Evolutionary conservation across 1,140 invertebrate species (phyloP).

Genomic region (Papilio polytes): DNA sequence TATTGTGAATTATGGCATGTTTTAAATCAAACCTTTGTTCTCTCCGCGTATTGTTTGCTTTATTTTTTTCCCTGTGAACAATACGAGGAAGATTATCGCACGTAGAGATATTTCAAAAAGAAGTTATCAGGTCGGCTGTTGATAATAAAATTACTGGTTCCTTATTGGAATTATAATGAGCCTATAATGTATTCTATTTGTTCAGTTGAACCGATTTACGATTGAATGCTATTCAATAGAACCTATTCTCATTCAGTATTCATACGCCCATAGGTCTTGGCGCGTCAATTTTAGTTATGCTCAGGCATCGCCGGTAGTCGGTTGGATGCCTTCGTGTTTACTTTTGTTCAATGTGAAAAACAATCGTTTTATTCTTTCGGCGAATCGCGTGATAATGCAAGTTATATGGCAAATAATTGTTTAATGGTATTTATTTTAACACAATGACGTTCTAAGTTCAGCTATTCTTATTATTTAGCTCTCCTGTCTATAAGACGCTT

Average conservation of each 20-base stretch:
- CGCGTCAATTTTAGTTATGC: constrained; percentile 69
- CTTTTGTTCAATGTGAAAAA: constrained; percentile 25
- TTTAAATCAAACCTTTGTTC: constrained; percentile 39
- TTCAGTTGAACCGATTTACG: constrained; percentile 32
- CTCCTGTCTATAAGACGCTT: not conserved
- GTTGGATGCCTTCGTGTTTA: constrained; percentile 57
- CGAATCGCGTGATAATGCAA: not conserved
- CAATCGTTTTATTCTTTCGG: not conserved
- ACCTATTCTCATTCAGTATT: constrained; percentile 28
- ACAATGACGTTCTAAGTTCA: not conserved
- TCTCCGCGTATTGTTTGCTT: constrained; percentile 34
- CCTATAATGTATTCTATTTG: constrained; percentile 23
- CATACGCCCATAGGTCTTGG: constrained; percentile 32
- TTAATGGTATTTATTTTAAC: not conserved
- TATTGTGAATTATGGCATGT: constrained; percentile 39
- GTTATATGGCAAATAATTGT: constrained; percentile 1
- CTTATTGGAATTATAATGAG: constrained; percentile 15
- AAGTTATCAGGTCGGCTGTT: constrained; percentile 13
- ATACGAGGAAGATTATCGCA: constrained; percentile 33
- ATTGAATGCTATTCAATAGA: constrained; percentile 11
- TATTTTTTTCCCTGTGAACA: constrained; percentile 34
- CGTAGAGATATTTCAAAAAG: constrained; percentile 17
- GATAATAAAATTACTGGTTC: constrained; percentile 7
- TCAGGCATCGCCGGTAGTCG: constrained; percentile 65
- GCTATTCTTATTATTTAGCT: not conserved